Conservation (phyloP, 2,113 vertebrate genomes). For the Eudyptes chrysolophus region DNA sequence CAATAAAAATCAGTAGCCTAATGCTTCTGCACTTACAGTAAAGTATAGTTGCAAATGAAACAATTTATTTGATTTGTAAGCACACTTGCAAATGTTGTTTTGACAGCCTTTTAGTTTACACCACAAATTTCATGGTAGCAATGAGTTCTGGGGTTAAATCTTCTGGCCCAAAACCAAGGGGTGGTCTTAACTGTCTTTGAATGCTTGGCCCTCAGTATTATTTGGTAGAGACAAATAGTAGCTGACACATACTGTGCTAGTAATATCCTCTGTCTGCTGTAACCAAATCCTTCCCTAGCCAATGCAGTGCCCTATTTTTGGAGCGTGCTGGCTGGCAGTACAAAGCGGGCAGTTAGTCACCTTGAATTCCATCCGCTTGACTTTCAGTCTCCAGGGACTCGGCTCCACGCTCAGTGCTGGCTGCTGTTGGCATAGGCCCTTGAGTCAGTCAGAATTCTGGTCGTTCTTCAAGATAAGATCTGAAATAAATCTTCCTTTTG, state of each 20-base stretch:
- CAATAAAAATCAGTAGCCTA: background rate
- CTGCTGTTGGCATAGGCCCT: background rate
- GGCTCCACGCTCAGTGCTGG: background rate
- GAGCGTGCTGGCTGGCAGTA: background rate
- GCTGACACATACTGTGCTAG: background rate
- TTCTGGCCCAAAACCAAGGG: background rate
- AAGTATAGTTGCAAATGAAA: background rate
- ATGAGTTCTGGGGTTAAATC: background rate
- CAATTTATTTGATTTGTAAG: background rate
- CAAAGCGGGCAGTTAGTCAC: background rate
- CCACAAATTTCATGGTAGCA: background rate
- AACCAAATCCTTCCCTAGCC: background rate
- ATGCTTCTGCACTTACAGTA: background rate
- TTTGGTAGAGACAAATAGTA: background rate
- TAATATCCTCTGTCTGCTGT: background rate
- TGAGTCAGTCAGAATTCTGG: background rate
- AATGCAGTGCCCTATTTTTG: background rate
- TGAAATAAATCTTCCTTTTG: constrained; percentile 4
- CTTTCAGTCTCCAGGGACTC: background rate
- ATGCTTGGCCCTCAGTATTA: background rate
- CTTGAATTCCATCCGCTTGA: background rate
- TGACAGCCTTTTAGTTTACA: background rate
- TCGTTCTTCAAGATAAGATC: background rate
- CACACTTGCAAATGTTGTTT: background rate
- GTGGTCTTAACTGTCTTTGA: background rate